Conservation (phyloP, 2,888 invertebrate genomes). For the Camponotus fellah region DNA sequence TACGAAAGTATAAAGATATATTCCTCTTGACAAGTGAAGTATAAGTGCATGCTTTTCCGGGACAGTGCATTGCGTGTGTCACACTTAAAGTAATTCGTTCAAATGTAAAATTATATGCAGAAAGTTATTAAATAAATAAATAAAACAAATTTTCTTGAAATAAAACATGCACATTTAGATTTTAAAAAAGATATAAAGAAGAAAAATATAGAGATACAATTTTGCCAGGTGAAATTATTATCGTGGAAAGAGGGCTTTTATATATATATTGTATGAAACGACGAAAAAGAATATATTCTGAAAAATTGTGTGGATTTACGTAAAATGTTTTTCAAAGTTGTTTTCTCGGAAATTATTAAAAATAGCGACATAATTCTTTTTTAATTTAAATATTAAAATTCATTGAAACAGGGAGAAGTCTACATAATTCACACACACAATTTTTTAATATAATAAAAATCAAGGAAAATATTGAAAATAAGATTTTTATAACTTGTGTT, state of each 20-base stretch:
- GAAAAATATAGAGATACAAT: not conserved
- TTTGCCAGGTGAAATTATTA: slow-evolving; percentile 4
- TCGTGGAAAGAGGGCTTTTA: not conserved
- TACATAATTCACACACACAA: not conserved
- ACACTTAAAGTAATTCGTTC: not conserved
- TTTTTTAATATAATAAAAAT: not conserved
- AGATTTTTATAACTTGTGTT: not conserved
- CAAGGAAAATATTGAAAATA: not conserved
- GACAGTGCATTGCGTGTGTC: not conserved
- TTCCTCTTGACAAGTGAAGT: not conserved
- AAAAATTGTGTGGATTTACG: not conserved
- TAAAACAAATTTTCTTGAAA: not conserved
- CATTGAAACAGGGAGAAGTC: not conserved
- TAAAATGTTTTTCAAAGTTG: not conserved
- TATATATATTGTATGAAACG: not conserved
- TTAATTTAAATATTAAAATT: not conserved
- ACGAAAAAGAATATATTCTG: not conserved
- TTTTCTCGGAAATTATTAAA: not conserved
- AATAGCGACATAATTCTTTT: not conserved
- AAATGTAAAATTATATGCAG: not conserved
- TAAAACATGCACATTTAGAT: not conserved
- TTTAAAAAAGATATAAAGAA: not conserved
- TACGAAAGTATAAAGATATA: not conserved
- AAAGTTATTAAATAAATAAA: not conserved
- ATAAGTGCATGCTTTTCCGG: not conserved